These are phyloP conservation scores for Ephestia elutella DNA, from an alignment of 1,140 invertebrate genomes.

Conservation along the genomic window DNA sequence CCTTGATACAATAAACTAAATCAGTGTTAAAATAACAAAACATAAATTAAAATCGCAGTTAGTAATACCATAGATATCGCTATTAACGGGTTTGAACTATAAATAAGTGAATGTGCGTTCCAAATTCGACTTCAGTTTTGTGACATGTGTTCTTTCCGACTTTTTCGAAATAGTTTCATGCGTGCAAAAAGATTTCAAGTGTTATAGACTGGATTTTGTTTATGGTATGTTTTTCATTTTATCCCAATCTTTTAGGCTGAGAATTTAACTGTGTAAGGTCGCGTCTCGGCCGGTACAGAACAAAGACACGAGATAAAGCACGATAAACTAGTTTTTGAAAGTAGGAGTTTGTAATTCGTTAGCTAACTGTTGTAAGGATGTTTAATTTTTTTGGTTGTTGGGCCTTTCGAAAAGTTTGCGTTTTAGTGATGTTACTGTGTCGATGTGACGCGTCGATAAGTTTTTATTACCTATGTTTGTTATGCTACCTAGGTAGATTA, in stretches of 20 bases:
- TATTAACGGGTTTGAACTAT: not conserved
- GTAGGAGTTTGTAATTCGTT: conserved; percentile 28
- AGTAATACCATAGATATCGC: not conserved
- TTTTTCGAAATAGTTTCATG: conserved; percentile 37
- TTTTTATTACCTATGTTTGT: too few relatives aligned
- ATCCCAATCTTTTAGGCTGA: not conserved
- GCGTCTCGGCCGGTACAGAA: conserved; percentile 31
- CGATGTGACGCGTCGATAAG: not conserved
- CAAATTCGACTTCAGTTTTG: not conserved
- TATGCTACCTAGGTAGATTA: too few relatives aligned
- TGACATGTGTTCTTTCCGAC: conserved; percentile 32
- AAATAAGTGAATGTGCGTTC: conserved; percentile 12
- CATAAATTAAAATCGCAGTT: not conserved
- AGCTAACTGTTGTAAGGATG: conserved; percentile 20
- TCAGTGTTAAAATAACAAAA: not conserved
- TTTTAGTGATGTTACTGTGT: not conserved
- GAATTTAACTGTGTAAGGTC: not conserved
- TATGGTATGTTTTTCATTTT: conserved; percentile 31
- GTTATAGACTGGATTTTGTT: conserved; percentile 40
- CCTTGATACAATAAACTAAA: not conserved
- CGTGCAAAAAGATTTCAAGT: conserved; percentile 36
- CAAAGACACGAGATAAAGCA: conserved; percentile 23
- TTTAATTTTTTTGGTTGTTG: conserved; percentile 6
- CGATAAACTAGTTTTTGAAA: conserved; percentile 40
- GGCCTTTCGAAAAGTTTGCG: conserved; percentile 6